Evolutionary conservation across 2,113 vertebrate species (phyloP).

Genomic region (Centropristis striata): DNA sequence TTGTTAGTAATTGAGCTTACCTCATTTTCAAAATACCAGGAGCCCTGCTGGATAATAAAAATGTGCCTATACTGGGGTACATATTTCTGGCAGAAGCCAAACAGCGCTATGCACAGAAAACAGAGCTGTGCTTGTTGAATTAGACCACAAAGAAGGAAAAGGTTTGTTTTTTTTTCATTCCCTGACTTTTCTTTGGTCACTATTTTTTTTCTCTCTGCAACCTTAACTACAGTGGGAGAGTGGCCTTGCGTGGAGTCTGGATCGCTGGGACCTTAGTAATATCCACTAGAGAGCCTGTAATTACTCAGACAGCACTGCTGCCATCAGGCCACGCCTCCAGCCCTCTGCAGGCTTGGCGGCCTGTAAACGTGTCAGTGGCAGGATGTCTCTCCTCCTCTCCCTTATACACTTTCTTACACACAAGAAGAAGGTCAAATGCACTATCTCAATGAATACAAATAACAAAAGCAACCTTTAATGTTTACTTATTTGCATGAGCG

Average conservation of each 20-base stretch:
- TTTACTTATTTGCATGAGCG: constrained; percentile 3
- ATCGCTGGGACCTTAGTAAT: constrained; percentile 86
- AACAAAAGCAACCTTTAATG: constrained; percentile 6
- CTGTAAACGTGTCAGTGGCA: constrained; percentile 81
- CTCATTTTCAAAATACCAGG: constrained; percentile 82
- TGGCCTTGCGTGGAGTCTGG: constrained; percentile 71
- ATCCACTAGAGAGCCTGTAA: constrained; percentile 89
- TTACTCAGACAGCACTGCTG: constrained; percentile 87
- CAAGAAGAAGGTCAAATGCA: constrained; percentile 23
- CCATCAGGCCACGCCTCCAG: constrained; percentile 82
- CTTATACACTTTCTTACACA: constrained; percentile 28
- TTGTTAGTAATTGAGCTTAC: constrained; percentile 78
- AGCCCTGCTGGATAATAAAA: constrained; percentile 73
- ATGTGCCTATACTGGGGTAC: constrained; percentile 62
- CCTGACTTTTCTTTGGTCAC: constrained; percentile 70
- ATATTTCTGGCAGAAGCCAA: constrained; percentile 72
- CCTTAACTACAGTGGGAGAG: constrained; percentile 72
- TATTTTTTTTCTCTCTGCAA: constrained; percentile 6
- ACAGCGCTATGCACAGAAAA: constrained; percentile 51
- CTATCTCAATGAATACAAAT: constrained; percentile 37
- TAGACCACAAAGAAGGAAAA: constrained; percentile 49
- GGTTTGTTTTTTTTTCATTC: constrained; percentile 53
- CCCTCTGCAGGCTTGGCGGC: constrained; percentile 65
- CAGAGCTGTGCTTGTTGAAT: constrained; percentile 67
- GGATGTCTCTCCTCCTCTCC: constrained; percentile 61